Evolutionary conservation across 1,140 invertebrate genomes (phyloP).

Genomic region (Mya arenaria): DNA sequence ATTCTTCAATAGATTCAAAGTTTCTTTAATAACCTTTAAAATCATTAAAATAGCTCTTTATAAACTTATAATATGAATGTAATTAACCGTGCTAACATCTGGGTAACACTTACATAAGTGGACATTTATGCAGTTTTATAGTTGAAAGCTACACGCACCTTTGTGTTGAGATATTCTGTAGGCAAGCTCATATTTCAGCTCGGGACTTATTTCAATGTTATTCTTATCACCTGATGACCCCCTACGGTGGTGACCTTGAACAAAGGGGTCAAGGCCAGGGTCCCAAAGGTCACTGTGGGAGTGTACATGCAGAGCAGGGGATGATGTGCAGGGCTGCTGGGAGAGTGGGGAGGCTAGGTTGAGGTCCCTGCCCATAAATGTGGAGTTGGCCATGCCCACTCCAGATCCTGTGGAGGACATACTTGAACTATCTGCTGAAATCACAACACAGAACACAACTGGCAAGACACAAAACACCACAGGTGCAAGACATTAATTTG

Average conservation of each 20-base stretch:
- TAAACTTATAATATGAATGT: neutral
- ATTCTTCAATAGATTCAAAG: neutral
- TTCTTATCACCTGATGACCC: constrained; percentile 78
- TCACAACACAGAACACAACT: constrained; percentile 25
- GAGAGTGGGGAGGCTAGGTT: constrained; percentile 38
- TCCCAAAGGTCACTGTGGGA: constrained; percentile 35
- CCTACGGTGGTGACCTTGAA: constrained; percentile 71
- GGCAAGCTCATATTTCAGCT: constrained; percentile 74
- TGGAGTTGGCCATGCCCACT: constrained; percentile 22
- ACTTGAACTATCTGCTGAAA: constrained; percentile 62
- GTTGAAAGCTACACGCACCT: constrained; percentile 62
- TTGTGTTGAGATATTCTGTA: constrained; percentile 56
- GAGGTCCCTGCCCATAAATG: constrained; percentile 12
- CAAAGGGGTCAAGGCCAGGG: neutral
- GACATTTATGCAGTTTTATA: neutral
- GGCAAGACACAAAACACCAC: too few relatives aligned
- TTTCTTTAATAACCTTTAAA: neutral
- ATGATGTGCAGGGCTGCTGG: constrained; percentile 69
- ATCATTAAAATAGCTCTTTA: neutral
- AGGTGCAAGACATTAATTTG: too few relatives aligned
- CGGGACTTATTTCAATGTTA: constrained; percentile 74
- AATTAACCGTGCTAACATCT: neutral
- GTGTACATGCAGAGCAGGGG: constrained; percentile 67
- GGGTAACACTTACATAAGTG: neutral
- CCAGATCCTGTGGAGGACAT: constrained; percentile 59